Evolutionary conservation across 2,797 vertebrate species (phyloP), one percentile per base, ranked within the genome.

Genomic region (Sarcoramphus papa): DNA sequence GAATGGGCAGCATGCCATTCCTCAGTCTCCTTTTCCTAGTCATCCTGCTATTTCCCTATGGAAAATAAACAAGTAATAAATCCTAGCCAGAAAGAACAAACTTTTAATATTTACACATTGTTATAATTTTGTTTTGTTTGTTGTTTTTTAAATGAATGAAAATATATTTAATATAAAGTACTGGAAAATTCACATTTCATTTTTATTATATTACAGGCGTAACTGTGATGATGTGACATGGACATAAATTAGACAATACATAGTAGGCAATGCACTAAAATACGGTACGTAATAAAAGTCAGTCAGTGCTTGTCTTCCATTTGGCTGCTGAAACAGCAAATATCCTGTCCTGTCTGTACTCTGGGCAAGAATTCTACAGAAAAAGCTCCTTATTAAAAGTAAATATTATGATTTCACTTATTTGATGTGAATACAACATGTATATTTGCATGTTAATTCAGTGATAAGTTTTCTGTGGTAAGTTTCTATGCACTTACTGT

Each of bases 171-270:
- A 75, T 86, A 68, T 25, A 70, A 72, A 87, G 40, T 56, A 73
- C 35, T 74, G 14, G 31, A 48, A 75, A 96, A 97, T 92, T 94
- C 85, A 51, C 30, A 83, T 92, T 85, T 93, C 8, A 81, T 93
- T 96, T 96, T 96, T 94, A 89, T 95, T 93, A 51, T 57, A 74
- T 62, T 94, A 96, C 51, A 86, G 70, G 82, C 80, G 54, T 79
- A 97, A 85, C 35, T 69, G n/a, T n/a, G 60, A 81, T 50, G 43
- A 12, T 69, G 43, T 92, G 68, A 96, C 96, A 87, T 87, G 56
- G 23, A 51, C 45, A 27, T 93, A 95, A 98, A 93, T 79, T 85
- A 92, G 69, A 79, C 50, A 93, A 62, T 47, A 35, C 23, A 68
- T 60, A 60, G 18, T 19, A 94, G 54, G 70, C 45, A 75, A 56